Evolutionary conservation across 1,140 invertebrate species (phyloP), one percentile per base, ranked within the genome.

Genomic region (Drosophila varians): DNA sequence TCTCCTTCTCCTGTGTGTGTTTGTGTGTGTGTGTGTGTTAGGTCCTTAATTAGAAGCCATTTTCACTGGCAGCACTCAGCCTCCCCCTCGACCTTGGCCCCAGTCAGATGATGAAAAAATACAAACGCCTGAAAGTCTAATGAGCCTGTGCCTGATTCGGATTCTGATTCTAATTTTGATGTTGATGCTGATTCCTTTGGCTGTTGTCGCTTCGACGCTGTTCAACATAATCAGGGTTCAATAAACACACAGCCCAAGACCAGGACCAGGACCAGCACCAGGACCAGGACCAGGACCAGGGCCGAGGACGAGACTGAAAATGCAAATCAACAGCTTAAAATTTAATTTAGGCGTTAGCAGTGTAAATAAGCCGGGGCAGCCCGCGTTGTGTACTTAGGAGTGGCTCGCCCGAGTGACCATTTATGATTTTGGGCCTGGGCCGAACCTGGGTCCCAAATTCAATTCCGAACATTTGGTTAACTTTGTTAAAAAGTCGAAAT

Each of bases 261-360:
- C n/a, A 16, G 18, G 16, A 3, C 4, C 3, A 5, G 26, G 28
- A 25, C 11, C 11, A 55, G 28, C n/a, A n/a, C n/a, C 28, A 14
- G 46, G 49, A 21, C 18, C n/a, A 16, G 18, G 16, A 3, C 4
- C 3, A 5, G 26, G 28, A 25, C 11, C 11, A 55, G 28, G 11
- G 23, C 3, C 48, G 7, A 11, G 23, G 26, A 9, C 26, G n/a
- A 21, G 57, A 40, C 82, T 65, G 49, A 53, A 86, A 87, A 86
- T 86, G 82, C 82, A 87, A 86, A 86, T 82, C 77, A 86, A 86
- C 82, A 87, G 82, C 82, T 86, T 86, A 86, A 86, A 86, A 86
- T 86, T 86, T 86, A 87, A 86, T 86, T 86, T 86, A 48, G 64
- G 74, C 82, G 45, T 82, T 70, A 74, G 82, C 82, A 66, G 53